These are phyloP conservation scores for Hydrolagus affinis DNA, from an alignment of 2,113 vertebrate genomes.

Conservation along the genomic window DNA sequence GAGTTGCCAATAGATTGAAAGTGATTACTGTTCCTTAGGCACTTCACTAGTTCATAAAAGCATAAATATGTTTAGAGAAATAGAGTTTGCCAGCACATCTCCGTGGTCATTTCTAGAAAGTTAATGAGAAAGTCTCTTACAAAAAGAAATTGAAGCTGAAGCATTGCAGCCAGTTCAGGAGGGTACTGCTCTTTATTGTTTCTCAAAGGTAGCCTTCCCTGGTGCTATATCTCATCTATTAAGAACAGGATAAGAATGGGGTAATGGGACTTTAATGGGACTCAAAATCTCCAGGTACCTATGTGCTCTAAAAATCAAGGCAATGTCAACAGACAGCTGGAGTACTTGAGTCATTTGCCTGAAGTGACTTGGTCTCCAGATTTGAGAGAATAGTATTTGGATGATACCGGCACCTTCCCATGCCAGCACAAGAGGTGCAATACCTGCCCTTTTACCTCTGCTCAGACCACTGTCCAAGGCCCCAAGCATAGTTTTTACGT, in stretches of 20 bases:
- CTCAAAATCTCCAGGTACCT: background rate
- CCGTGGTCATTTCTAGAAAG: conserved; percentile 17
- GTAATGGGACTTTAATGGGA: background rate
- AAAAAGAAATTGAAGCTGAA: conserved; percentile 25
- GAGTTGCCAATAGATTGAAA: conserved; percentile 32
- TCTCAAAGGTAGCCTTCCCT: background rate
- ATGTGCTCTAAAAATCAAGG: background rate
- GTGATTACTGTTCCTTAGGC: conserved; percentile 33
- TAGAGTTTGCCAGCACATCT: conserved; percentile 29
- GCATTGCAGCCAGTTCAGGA: background rate
- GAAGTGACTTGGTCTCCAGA: background rate
- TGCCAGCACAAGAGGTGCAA: too few relatives aligned
- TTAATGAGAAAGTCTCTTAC: conserved; percentile 32
- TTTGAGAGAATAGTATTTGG: background rate
- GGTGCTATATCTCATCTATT: background rate
- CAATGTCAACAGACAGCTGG: background rate
- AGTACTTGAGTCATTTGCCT: background rate
- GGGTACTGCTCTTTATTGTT: background rate
- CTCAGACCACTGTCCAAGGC: too few relatives aligned
- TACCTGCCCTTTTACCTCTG: too few relatives aligned
- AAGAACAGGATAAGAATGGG: background rate
- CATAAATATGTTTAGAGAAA: conserved; percentile 34
- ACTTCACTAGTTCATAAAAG: conserved; percentile 28
- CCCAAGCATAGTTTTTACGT: too few relatives aligned
- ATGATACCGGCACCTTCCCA: too few relatives aligned